These are phyloP conservation scores for Pelecanoides urinatrix DNA, from an alignment of 2,113 vertebrate genomes.

Conservation along the genomic window DNA sequence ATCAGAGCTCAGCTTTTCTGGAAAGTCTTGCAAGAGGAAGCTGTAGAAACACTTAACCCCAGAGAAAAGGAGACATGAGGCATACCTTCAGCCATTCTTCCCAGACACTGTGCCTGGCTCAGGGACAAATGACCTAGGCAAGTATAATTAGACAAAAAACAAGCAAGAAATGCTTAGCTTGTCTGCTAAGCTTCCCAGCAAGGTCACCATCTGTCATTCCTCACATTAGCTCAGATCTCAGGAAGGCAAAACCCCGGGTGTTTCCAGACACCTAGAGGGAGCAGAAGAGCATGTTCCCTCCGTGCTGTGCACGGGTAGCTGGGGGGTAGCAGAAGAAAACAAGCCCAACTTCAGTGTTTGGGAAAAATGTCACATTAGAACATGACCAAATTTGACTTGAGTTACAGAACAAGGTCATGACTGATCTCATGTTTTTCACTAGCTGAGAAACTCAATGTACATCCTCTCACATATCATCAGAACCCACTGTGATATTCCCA, in stretches of 20 bases:
- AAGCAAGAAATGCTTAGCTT: not conserved
- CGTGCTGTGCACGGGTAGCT: accelerated
- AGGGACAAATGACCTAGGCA: not conserved
- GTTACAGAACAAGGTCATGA: not conserved
- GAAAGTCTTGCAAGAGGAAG: not conserved
- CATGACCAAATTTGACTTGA: not conserved
- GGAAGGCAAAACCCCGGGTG: not conserved
- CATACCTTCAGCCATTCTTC: not conserved
- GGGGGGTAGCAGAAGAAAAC: not conserved
- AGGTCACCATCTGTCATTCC: not conserved
- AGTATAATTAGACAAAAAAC: not conserved
- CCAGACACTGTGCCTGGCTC: not conserved
- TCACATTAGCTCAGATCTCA: not conserved
- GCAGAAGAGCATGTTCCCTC: not conserved
- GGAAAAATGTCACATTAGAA: not conserved
- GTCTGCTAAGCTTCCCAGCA: not conserved
- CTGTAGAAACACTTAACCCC: not conserved
- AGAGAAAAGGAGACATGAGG: not conserved
- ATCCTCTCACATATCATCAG: not conserved
- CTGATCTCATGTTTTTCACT: not conserved
- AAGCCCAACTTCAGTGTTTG: not conserved
- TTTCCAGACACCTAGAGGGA: not conserved
- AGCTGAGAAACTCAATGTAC: not conserved
- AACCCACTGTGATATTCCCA: not conserved
- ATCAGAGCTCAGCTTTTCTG: not conserved